phyloP scores from a whole-genome alignment of 2,797 vertebrate genomes.

The Eulemur mongoz region DNA sequence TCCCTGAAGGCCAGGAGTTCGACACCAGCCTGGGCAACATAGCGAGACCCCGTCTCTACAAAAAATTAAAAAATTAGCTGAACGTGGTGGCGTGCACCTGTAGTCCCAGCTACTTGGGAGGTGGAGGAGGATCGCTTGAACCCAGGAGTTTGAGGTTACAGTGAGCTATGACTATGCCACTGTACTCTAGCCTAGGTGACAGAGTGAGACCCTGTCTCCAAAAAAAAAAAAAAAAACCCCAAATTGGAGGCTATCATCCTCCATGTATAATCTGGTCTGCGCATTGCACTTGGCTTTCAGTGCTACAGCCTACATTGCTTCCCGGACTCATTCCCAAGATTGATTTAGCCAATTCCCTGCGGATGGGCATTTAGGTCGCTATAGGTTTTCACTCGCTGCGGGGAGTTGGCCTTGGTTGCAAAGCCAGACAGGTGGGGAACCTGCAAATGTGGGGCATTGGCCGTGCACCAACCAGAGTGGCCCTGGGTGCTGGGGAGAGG shows the following conservation, averaged over 20 bases:
- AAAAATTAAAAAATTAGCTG: background rate
- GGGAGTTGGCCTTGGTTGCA: background rate
- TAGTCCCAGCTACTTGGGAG: background rate
- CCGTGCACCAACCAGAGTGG: background rate
- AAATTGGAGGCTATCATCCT: background rate
- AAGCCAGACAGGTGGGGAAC: background rate
- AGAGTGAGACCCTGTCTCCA: background rate
- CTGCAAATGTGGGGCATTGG: background rate
- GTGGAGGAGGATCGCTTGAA: too few relatives aligned
- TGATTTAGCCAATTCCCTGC: background rate
- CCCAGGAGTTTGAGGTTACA: background rate
- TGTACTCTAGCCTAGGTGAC: background rate
- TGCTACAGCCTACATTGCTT: background rate
- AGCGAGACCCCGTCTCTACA: too few relatives aligned
- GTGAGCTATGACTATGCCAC: background rate
- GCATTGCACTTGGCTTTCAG: background rate
- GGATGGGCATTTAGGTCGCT: background rate
- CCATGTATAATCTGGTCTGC: background rate
- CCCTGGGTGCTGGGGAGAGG: background rate
- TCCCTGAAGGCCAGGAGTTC: too few relatives aligned
- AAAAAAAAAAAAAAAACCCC: too few relatives aligned
- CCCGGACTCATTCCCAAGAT: background rate
- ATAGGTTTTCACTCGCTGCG: background rate
- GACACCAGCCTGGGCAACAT: too few relatives aligned
- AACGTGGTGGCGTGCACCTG: background rate